Base-by-base conservation (phyloP, 2,797 vertebrate species). In the Siniperca undulata region DNA sequence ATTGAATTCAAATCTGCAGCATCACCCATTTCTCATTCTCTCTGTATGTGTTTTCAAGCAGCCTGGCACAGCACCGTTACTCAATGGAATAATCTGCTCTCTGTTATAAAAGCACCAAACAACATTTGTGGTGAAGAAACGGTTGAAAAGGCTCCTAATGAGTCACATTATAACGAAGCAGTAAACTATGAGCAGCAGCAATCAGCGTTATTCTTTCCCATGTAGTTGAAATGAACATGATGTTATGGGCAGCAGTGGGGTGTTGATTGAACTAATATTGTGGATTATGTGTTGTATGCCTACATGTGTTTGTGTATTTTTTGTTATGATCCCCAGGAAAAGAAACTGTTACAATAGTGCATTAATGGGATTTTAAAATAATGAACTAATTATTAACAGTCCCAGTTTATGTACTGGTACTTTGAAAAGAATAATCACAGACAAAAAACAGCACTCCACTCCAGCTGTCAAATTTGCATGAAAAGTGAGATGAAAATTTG, bases 121-220 rank as follows among this genome's bases (percentile, higher is more conserved):
- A 81, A 65, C 36, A 70, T 81, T 76, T 70, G 38, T 73, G 40
- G 24, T 12, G 44, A 68, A 58, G 36, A 42, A 77, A 72, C 73
- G 64, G 75, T 38, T 82, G 69, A 89, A 84, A 84, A 64, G 64
- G 68, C 68, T 78, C 52, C 74, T 92, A 74, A 91, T 84, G 86
- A 90, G 79, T 81, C 73, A 30, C 78, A 82, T 85, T 78, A 78
- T 58, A 66, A 82, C 1, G 30, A 55, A n/a, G 27, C 59, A 74
- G 62, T 70, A 70, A 86, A 86, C 74, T 61, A 65, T 27, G 70
- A 85, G 67, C 71, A 13, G 50, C 82, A 40, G 84, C 69, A 87
- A 89, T 92, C 85, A 88, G 81, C 48, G 3, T 74, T 22, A 80
- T 88, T 91, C 88, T 90, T 65, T 2, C 60, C 8, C 44, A 24